These are phyloP conservation scores for Tanytarsus gracilentus DNA, from an alignment of 2,888 invertebrate species.

Conservation along the genomic window DNA sequence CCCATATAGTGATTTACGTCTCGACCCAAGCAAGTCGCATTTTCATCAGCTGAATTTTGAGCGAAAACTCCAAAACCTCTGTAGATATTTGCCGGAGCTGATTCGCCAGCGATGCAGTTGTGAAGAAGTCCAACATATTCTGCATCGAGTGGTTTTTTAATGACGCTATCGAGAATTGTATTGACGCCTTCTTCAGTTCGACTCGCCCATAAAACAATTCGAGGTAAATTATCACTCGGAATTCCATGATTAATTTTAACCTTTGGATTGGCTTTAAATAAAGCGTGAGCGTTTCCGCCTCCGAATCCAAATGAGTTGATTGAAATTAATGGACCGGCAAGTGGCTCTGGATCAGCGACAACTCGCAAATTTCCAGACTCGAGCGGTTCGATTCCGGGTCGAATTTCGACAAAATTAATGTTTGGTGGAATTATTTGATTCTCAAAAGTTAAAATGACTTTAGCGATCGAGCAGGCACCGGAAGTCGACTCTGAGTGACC, in stretches of 20 bases:
- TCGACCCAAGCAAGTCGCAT: slow-evolving; percentile 39
- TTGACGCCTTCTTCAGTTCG: slow-evolving; percentile 69
- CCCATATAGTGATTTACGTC: slow-evolving; percentile 55
- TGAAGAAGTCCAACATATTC: slow-evolving; percentile 55
- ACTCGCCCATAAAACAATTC: slow-evolving; percentile 66
- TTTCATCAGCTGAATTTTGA: slow-evolving; percentile 32
- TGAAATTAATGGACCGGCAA: slow-evolving; percentile 67
- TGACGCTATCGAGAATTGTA: slow-evolving; percentile 54
- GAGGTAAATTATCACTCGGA: slow-evolving; percentile 57
- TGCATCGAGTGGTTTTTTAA: slow-evolving; percentile 51
- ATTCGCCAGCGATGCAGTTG: slow-evolving; percentile 47
- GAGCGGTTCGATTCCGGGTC: slow-evolving; percentile 52
- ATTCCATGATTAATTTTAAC: slow-evolving; percentile 47
- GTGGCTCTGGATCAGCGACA: slow-evolving; percentile 59
- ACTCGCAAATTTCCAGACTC: slow-evolving; percentile 57
- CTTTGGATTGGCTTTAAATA: slow-evolving; percentile 36
- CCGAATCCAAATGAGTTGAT: slow-evolving; percentile 93
- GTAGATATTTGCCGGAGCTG: slow-evolving; percentile 57
- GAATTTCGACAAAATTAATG: slow-evolving; percentile 61
- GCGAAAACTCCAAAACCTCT: slow-evolving; percentile 59
- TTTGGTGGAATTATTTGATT: slow-evolving; percentile 75
- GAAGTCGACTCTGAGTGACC: slow-evolving; percentile 87
- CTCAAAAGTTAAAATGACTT: slow-evolving; percentile 74
- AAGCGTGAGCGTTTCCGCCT: slow-evolving; percentile 62
- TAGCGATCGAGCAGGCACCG: slow-evolving; percentile 72